Evolutionary conservation across 2,888 invertebrate genomes (phyloP).

Genomic region (Harpalus rufipes): DNA sequence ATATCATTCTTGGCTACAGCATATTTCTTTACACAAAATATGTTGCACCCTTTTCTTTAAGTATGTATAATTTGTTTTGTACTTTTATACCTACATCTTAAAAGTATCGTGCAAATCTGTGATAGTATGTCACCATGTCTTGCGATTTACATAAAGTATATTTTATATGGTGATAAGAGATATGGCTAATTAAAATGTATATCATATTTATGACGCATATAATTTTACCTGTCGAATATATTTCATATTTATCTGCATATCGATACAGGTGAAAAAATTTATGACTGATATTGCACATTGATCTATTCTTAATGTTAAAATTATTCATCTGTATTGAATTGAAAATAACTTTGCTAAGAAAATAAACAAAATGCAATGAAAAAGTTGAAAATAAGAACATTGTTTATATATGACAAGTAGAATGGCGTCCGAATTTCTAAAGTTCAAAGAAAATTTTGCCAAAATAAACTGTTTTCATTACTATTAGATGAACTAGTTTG

Average conservation of each 20-base stretch:
- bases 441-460: background rate
- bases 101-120: too few species aligned
- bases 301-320: conserved; percentile 4
- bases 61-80: too few species aligned
- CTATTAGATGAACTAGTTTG: background rate
- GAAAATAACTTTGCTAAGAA: conserved; percentile 9
- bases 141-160: background rate
- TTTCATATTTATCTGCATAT: conserved; percentile 60
- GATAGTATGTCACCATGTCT: background rate
- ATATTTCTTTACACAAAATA: too few species aligned
- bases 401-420: background rate
- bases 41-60: too few species aligned
- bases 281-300: conserved; percentile 36
- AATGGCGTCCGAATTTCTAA: background rate
- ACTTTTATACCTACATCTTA: too few species aligned
- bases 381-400: background rate
- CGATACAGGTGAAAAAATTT: conserved; percentile 47
- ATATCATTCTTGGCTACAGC: too few species aligned
- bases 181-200: conserved; percentile 21
- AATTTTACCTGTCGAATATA: conserved; percentile 36
- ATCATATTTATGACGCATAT: conserved; percentile 12
- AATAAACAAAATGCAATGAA: conserved; percentile 1
- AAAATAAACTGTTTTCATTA: conserved; percentile 1
- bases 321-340: conserved; percentile 7
- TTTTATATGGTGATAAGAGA: conserved; percentile 2